Evolutionary conservation across 2,797 vertebrate genomes (phyloP).

Genomic region (Hyperoplus immaculatus): DNA sequence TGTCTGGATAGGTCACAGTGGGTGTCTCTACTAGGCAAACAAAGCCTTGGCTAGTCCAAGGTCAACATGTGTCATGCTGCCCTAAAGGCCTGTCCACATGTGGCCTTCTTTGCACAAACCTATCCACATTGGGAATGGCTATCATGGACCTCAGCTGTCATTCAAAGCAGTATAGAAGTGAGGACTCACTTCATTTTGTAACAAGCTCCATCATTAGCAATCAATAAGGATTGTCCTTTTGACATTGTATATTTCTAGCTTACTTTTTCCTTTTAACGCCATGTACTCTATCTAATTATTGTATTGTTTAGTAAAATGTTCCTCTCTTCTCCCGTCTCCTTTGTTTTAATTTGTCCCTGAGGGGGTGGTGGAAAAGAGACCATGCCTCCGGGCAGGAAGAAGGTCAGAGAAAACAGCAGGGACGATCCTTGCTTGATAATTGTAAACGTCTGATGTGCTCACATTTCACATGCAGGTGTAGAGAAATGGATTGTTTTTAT

Average conservation of each 20-base stretch:
- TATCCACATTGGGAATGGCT: conserved; percentile 63
- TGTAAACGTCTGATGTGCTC: conserved; percentile 30
- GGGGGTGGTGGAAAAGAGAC: conserved; percentile 24
- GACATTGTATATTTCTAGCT: neutral
- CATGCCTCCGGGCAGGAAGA: conserved; percentile 17
- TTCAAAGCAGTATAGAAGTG: conserved; percentile 43
- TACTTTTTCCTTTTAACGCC: neutral
- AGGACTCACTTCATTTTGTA: conserved; percentile 20
- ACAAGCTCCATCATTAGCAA: conserved; percentile 31
- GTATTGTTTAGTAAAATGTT: neutral
- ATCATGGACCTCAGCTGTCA: conserved; percentile 52
- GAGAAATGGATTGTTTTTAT: conserved; percentile 8
- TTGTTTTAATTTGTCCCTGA: conserved; percentile 37
- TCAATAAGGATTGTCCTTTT: conserved; percentile 23
- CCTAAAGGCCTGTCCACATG: conserved; percentile 51
- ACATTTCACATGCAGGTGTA: conserved; percentile 40
- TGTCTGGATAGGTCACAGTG: neutral
- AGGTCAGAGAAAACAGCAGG: conserved; percentile 44
- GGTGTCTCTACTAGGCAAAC: conserved; percentile 51
- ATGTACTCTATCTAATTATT: neutral
- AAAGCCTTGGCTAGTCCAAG: conserved; percentile 70
- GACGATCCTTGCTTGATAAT: conserved; percentile 18
- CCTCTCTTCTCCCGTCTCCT: neutral
- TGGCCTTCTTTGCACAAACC: conserved; percentile 59
- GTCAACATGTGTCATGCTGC: conserved; percentile 71